A percentile compares a stretch with the other conserved stretches of the same genome.
These are phyloP conservation scores for Tichodroma muraria DNA, from an alignment of 2,113 vertebrate genomes.

Conservation along the genomic window DNA sequence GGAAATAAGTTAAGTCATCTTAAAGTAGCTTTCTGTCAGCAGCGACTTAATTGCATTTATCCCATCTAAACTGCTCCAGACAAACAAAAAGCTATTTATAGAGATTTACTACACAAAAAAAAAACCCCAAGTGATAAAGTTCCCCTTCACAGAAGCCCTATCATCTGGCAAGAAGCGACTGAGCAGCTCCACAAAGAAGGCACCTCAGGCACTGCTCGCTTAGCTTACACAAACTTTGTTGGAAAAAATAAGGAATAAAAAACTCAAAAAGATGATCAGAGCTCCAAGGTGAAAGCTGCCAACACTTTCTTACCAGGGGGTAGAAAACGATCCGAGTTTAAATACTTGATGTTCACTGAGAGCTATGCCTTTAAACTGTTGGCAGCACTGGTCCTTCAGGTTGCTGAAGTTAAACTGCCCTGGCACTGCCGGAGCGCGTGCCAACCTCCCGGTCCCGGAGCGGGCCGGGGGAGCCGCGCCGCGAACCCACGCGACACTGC, in stretches of 20 bases:
- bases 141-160: background rate
- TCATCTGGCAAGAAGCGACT: background rate
- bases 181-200: background rate
- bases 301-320: conserved; percentile 37
- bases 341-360: conserved; percentile 42
- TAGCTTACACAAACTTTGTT: background rate
- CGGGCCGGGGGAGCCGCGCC: rapidly evolving
- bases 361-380: conserved; percentile 11
- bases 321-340: conserved; percentile 26
- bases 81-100: background rate
- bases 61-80: background rate
- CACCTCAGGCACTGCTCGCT: background rate
- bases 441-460: background rate
- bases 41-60: background rate
- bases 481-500: rapidly evolving
- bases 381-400: conserved; percentile 15
- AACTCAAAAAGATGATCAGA: background rate
- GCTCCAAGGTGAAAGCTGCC: conserved; percentile 20
- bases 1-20: background rate
- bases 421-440: conserved; percentile 35
- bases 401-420: conserved; percentile 54
- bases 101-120: background rate
- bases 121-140: background rate
- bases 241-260: background rate
- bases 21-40: background rate